A percentile compares a stretch with the other conserved stretches of the same genome.
phyloP scores from a whole-genome alignment of 2,888 invertebrate genomes.

The Stramonita haemastoma region DNA sequence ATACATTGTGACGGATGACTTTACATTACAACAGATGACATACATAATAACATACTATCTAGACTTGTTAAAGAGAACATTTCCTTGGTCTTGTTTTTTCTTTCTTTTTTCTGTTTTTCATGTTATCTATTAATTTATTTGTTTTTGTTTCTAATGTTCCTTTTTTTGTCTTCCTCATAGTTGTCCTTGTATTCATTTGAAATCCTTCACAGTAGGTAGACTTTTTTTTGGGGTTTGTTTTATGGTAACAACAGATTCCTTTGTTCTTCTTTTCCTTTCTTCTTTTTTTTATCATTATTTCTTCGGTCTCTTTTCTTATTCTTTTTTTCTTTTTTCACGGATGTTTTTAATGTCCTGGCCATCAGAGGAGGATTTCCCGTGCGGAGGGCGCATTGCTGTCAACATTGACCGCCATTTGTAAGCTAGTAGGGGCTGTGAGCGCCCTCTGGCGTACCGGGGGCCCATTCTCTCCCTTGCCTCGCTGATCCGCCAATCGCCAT shows the following conservation, averaged over 20 bases:
- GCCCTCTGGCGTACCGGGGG: background rate
- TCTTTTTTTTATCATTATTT: background rate
- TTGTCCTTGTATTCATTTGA: no score
- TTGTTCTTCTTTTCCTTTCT: background rate
- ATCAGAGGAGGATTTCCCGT: background rate
- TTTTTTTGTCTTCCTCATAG: no score
- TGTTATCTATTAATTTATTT: no score
- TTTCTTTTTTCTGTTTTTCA: no score
- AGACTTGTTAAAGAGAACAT: no score
- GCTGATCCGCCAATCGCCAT: slow-evolving; percentile 25
- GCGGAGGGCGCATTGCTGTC: background rate
- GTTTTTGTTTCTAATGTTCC: no score
- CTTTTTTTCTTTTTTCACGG: background rate
- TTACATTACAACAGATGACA: no score
- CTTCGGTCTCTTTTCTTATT: background rate
- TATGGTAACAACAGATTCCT: background rate
- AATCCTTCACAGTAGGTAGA: no score
- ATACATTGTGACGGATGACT: no score
- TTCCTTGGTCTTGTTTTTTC: no score
- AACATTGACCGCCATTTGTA: slow-evolving; percentile 29
- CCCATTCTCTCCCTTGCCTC: slow-evolving; percentile 14
- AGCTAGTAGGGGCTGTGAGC: background rate
- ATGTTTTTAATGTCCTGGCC: slow-evolving; percentile 6
- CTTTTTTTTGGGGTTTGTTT: no score
- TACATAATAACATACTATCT: no score